Evolutionary conservation across 2,888 invertebrate species (phyloP).

Genomic region (Sturmia bella): DNA sequence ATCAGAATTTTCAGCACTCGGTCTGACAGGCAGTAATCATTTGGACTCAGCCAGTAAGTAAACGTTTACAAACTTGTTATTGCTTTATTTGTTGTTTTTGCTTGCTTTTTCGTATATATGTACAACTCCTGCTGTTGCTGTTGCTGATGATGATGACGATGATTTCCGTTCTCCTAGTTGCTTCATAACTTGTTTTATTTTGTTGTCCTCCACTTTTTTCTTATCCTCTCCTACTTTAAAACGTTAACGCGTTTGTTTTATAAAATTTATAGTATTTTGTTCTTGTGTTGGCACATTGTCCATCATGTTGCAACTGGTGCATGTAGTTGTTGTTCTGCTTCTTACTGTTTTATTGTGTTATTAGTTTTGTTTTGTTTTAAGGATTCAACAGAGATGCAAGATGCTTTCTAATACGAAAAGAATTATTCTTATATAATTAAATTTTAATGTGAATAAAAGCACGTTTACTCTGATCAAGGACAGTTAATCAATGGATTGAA

Average conservation of each 20-base stretch:
- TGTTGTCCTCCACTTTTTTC: slow-evolving; percentile 24
- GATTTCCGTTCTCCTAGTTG: slow-evolving; percentile 32
- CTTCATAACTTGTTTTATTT: neutral
- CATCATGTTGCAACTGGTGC: slow-evolving; percentile 54
- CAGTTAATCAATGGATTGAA: neutral
- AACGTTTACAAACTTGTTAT: slow-evolving; percentile 42
- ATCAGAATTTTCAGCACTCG: slow-evolving; percentile 83
- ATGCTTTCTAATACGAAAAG: neutral
- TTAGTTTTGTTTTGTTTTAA: slow-evolving; percentile 17
- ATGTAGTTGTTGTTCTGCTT: slow-evolving; percentile 19
- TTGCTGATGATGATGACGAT: slow-evolving; percentile 10
- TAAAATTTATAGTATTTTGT: slow-evolving; percentile 57
- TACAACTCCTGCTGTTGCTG: neutral
- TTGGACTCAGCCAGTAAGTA: slow-evolving; percentile 81
- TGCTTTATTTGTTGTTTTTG: slow-evolving; percentile 20
- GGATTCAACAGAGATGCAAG: slow-evolving; percentile 25
- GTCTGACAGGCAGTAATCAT: slow-evolving; percentile 81
- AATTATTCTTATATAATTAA: neutral
- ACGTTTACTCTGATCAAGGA: neutral
- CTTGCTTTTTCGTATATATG: too few species aligned
- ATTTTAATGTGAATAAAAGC: neutral
- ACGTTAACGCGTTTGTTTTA: slow-evolving; percentile 26
- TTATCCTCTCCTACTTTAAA: slow-evolving; percentile 21
- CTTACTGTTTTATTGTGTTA: slow-evolving; percentile 18
- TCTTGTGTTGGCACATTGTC: slow-evolving; percentile 64